Evolutionary conservation across 2,888 invertebrate species (phyloP).

Genomic region (Bellardia bayeri): DNA sequence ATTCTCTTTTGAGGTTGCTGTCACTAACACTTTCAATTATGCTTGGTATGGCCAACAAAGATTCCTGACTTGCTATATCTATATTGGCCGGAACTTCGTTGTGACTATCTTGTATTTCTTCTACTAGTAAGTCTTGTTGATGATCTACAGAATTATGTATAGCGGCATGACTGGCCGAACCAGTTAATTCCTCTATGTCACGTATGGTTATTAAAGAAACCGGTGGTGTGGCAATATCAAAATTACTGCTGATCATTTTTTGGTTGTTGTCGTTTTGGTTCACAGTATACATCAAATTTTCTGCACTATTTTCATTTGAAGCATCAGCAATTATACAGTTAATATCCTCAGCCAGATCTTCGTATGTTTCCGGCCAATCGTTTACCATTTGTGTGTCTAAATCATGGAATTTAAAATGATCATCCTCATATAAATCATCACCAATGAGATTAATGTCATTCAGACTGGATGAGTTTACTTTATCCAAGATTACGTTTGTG

Average conservation of each 20-base stretch:
- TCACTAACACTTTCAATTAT: slow-evolving; percentile 24
- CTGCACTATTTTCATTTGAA: slow-evolving; percentile 45
- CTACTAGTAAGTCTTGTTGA: slow-evolving; percentile 26
- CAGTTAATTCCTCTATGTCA: slow-evolving; percentile 74
- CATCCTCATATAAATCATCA: slow-evolving; percentile 66
- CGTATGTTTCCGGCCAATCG: slow-evolving; percentile 77
- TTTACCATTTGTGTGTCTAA: slow-evolving; percentile 72
- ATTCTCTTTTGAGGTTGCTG: slow-evolving; percentile 62
- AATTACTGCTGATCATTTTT: slow-evolving; percentile 34
- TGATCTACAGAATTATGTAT: slow-evolving; percentile 20
- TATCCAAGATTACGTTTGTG: slow-evolving; percentile 35
- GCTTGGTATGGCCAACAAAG: background rate
- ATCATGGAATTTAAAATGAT: slow-evolving; percentile 74
- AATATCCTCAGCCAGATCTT: slow-evolving; percentile 78
- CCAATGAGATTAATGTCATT: slow-evolving; percentile 62
- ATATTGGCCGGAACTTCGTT: slow-evolving; percentile 13
- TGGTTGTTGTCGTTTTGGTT: slow-evolving; percentile 54
- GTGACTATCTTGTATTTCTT: slow-evolving; percentile 47
- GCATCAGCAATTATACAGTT: slow-evolving; percentile 78
- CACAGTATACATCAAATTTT: slow-evolving; percentile 13
- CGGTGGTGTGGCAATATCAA: slow-evolving; percentile 79
- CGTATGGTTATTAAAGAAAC: slow-evolving; percentile 76
- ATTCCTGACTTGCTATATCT: slow-evolving; percentile 28
- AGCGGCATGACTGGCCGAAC: slow-evolving; percentile 38
- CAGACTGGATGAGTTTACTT: slow-evolving; percentile 47